Evolutionary conservation across 1,140 invertebrate species (phyloP), one percentile per base, ranked within the genome.

Genomic region (Pseudomyrmex gracilis): DNA sequence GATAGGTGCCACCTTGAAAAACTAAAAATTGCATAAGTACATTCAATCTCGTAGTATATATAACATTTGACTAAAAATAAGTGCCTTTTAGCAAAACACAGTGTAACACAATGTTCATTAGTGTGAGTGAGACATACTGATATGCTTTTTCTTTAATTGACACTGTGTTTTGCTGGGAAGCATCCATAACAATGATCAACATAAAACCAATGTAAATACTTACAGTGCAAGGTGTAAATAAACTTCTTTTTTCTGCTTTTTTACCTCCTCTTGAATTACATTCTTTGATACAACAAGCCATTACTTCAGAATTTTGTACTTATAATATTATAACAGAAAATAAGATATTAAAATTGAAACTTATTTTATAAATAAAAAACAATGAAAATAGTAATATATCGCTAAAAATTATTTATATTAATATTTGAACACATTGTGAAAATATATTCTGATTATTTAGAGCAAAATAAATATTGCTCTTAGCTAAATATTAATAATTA

Each of bases 1-100:
- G 10, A 45, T 63, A 73, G 70, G 53, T 45, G 82, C 82, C 12
- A 70, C 64, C 34, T 24, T 20, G 43, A 85, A 85, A 55, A 78
- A 86, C 61, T 86, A 61, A 67, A 74, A 74, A 60, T 74, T 1
- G 4, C 1, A 22, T 73, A 60, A 74, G 4, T n/a, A 49, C 7
- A 74, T 61, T 61, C 49, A 45, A 24, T 24, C 24, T 24, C 24
- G 3, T 24, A 24, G 24, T 24, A 24, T 24, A 24, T 24, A 24
- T 24, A 24, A n/a, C n/a, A n/a, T n/a, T n/a, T 24, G 24, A 24
- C 24, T 24, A 24, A 24, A 24, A 24, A 24, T 24, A 3, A 3
- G 2, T 24, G 2, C 2, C 1, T 24, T 24, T 24, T 24, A 24
- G 24, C 24, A 24, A 24, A 24, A 1, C 24, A 24, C 24, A 24